These are phyloP conservation scores for Egretta garzetta DNA, from an alignment of 2,113 vertebrate species.

Conservation along the genomic window DNA sequence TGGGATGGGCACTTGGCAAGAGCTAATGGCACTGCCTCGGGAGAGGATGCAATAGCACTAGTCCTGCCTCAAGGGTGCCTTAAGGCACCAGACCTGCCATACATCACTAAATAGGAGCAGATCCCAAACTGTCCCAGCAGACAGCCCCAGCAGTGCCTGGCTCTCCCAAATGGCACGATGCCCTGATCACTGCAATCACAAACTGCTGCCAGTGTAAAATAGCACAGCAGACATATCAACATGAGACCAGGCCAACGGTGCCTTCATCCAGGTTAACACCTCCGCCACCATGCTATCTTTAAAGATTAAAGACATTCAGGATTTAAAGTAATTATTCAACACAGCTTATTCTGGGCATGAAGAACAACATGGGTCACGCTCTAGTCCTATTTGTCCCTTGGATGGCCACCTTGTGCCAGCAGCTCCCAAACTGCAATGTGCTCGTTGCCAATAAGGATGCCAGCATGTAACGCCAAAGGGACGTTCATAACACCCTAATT, in stretches of 20 bases:
- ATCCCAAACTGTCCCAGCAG: neutral
- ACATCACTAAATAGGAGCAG: neutral
- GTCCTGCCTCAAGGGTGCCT: neutral
- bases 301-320: neutral
- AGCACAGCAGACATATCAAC: fast-evolving
- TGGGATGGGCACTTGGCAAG: neutral
- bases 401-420: neutral
- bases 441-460: neutral
- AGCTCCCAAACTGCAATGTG: neutral
- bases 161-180: fast-evolving
- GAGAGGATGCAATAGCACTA: neutral
- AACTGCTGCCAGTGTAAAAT: neutral
- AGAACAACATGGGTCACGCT: neutral
- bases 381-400: neutral
- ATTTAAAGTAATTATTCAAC: neutral
- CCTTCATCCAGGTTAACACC: neutral
- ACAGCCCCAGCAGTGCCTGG: neutral
- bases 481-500: neutral
- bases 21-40: neutral
- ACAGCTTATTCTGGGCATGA: neutral
- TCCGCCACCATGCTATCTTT: fast-evolving
- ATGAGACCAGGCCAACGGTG: fast-evolving
- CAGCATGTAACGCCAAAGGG: neutral
- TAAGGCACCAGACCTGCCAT: neutral
- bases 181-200: neutral